These are phyloP conservation scores for Drosophila auraria DNA, from an alignment of 1,140 invertebrate genomes.

Conservation along the genomic window DNA sequence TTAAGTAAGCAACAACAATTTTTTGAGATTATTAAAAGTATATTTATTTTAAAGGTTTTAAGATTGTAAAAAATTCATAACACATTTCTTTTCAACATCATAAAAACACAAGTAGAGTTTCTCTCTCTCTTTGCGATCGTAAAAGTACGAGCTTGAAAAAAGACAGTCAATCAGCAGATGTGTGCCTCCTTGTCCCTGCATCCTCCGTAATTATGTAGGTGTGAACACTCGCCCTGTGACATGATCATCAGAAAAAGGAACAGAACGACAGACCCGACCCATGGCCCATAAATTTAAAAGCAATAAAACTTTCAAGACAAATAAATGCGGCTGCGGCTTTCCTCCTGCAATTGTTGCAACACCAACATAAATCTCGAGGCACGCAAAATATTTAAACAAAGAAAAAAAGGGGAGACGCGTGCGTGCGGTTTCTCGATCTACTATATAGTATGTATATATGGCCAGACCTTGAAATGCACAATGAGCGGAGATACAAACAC, in stretches of 20 bases:
- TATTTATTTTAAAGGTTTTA: too few relatives aligned
- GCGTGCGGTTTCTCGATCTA: constrained; percentile 56
- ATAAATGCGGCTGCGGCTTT: constrained; percentile 77
- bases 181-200: constrained; percentile 18
- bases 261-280: constrained; percentile 28
- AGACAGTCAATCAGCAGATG: constrained; percentile 59
- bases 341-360: constrained; percentile 46
- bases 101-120: not conserved
- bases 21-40: not conserved
- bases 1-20: not conserved
- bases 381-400: constrained; percentile 80
- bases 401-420: constrained; percentile 53
- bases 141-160: not conserved
- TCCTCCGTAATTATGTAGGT: constrained; percentile 62
- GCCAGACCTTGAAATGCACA: constrained; percentile 73
- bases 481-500: not conserved
- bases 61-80: not conserved
- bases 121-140: not conserved
- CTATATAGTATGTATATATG: constrained; percentile 4
- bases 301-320: constrained; percentile 84
- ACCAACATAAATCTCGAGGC: constrained; percentile 71
- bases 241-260: constrained; percentile 30
- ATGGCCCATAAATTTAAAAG: constrained; percentile 77
- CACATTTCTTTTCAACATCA: not conserved
- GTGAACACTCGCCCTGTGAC: constrained; percentile 62